Evolutionary conservation across 1,140 invertebrate genomes (phyloP).

Genomic region (Drosophila willistoni): DNA sequence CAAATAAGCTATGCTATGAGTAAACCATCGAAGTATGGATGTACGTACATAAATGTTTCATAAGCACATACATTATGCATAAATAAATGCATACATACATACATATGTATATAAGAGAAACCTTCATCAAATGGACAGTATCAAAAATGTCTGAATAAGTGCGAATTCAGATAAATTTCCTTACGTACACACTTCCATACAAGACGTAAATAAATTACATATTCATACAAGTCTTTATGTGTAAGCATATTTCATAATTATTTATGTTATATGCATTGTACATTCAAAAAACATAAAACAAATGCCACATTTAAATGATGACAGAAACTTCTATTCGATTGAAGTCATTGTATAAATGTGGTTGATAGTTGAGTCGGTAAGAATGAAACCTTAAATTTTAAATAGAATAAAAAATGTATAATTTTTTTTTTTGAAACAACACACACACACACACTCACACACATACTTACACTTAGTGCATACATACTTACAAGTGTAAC

Average conservation of each 20-base stretch:
- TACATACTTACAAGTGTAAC: constrained; percentile 11
- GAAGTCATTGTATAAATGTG: background rate
- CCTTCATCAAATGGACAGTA: background rate
- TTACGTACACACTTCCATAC: constrained; percentile 9
- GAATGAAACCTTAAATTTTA: constrained; percentile 9
- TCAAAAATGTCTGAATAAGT: constrained; percentile 4
- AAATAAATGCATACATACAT: constrained; percentile 12
- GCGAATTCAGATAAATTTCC: constrained; percentile 4
- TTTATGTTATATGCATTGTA: constrained; percentile 6
- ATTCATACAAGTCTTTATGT: constrained; percentile 29
- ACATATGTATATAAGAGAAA: constrained; percentile 13
- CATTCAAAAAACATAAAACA: constrained; percentile 11
- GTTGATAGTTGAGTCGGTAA: constrained; percentile 3
- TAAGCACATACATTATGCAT: constrained; percentile 16
- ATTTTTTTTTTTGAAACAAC: constrained; percentile 13
- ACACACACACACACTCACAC: background rate
- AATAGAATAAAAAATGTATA: constrained; percentile 8
- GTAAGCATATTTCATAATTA: constrained; percentile 24
- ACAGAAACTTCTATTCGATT: too few species aligned
- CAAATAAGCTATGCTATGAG: too few species aligned
- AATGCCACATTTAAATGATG: constrained; percentile 45
- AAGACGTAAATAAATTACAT: background rate
- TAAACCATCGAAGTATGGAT: too few species aligned
- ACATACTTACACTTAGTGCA: constrained; percentile 1
- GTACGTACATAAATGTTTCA: background rate